These are phyloP conservation scores for Melolontha melolontha DNA, from an alignment of 2,888 invertebrate genomes.

Conservation along the genomic window DNA sequence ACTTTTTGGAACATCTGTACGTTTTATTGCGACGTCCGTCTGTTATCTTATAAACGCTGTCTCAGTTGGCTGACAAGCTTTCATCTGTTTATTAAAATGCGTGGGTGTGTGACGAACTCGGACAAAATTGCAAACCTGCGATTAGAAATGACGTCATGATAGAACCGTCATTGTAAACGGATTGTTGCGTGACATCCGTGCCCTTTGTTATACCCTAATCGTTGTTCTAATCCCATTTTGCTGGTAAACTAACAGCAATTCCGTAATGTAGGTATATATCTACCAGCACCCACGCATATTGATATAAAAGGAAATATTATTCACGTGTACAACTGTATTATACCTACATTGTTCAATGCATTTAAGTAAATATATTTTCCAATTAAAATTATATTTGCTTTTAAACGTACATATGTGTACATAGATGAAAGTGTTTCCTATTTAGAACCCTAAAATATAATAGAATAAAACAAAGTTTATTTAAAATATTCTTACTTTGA, in stretches of 20 bases:
- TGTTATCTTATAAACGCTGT: slow-evolving; percentile 13
- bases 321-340: background rate
- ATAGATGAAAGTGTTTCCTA: too few species aligned
- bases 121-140: slow-evolving; percentile 51
- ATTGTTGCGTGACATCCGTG: slow-evolving; percentile 49
- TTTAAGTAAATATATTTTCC: too few species aligned
- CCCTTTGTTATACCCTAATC: slow-evolving; percentile 35
- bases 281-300: background rate
- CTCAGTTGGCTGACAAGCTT: slow-evolving; percentile 21
- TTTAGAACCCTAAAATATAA: too few species aligned
- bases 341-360: too few species aligned
- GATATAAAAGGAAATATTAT: background rate
- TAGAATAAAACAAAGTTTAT: too few species aligned
- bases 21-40: background rate
- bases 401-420: background rate
- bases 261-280: background rate
- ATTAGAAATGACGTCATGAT: slow-evolving; percentile 56
- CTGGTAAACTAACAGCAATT: background rate
- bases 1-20: slow-evolving; percentile 30
- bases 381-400: too few species aligned
- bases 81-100: slow-evolving; percentile 42
- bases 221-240: slow-evolving; percentile 19
- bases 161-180: slow-evolving; percentile 53
- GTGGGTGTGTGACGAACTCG: slow-evolving; percentile 51
- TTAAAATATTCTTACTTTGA: too few species aligned